These are phyloP conservation scores for Goniozus legneri DNA, from an alignment of 1,140 invertebrate species.

Conservation along the genomic window DNA sequence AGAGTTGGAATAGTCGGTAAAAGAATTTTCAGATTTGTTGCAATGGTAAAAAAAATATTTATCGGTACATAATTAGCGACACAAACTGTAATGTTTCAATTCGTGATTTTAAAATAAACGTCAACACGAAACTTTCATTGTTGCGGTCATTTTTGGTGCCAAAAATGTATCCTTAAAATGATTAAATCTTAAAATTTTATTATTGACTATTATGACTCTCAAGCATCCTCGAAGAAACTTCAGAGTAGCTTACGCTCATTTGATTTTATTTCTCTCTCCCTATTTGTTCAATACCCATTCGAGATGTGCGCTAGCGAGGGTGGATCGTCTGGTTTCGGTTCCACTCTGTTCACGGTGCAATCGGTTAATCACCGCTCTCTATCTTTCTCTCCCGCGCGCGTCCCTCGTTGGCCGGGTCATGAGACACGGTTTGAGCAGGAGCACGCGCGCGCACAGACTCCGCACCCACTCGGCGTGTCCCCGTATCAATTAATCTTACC, in stretches of 20 bases:
- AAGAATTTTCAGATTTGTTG: too few relatives aligned
- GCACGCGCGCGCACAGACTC: constrained; percentile 11
- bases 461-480: constrained; percentile 25
- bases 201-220: background rate
- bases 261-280: too few relatives aligned
- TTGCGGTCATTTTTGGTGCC: background rate
- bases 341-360: constrained; percentile 34
- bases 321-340: constrained; percentile 32
- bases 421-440: constrained; percentile 37
- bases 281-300: background rate
- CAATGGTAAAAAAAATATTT: background rate
- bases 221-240: background rate
- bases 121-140: background rate
- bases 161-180: background rate
- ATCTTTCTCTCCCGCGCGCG: constrained; percentile 15
- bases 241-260: background rate
- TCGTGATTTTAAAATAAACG: background rate
- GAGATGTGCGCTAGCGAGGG: constrained; percentile 44
- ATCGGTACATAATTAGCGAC: background rate
- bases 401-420: constrained; percentile 19
- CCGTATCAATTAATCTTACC: constrained; percentile 54
- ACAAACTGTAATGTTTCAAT: constrained; percentile 4
- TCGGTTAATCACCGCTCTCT: constrained; percentile 49
- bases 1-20: too few relatives aligned
- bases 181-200: background rate